Evolutionary conservation across 1,140 invertebrate species (phyloP).

Genomic region (Lordiphosa stackelbergi): DNA sequence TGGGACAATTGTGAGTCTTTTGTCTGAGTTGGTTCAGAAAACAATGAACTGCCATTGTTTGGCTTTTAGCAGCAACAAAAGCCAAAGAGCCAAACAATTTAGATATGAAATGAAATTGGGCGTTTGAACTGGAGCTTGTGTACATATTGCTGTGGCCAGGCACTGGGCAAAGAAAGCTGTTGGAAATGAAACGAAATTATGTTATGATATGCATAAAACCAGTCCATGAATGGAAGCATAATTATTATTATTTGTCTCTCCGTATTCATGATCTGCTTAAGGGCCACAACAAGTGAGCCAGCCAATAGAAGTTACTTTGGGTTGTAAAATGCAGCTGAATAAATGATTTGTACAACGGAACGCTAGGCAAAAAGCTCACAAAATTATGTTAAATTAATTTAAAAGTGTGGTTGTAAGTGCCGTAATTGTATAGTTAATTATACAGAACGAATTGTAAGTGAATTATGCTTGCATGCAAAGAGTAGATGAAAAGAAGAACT

Average conservation of each 20-base stretch:
- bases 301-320: conserved; percentile 4
- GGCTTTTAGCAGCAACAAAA: conserved; percentile 69
- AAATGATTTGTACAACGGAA: conserved; percentile 1
- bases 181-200: conserved; percentile 35
- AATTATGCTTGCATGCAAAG: no score
- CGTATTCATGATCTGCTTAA: conserved; percentile 13
- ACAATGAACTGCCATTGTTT: conserved; percentile 66
- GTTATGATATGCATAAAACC: conserved; percentile 12
- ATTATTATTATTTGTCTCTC: conserved; percentile 27
- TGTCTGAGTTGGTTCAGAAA: conserved; percentile 51
- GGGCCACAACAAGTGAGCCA: background rate
- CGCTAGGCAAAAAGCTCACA: no score
- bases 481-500: no score
- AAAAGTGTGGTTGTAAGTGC: no score
- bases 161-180: conserved; percentile 35
- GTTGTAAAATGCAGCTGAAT: conserved; percentile 15
- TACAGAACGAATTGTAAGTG: no score
- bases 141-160: background rate
- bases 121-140: conserved; percentile 20
- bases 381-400: no score
- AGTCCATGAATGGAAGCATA: conserved; percentile 7
- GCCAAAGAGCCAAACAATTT: conserved; percentile 60
- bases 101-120: conserved; percentile 52
- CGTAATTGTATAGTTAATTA: no score
- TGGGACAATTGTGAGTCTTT: conserved; percentile 33